These are phyloP conservation scores for Odocoileus hemionus DNA, from an alignment of 2,113 vertebrate genomes.

Conservation along the genomic window DNA sequence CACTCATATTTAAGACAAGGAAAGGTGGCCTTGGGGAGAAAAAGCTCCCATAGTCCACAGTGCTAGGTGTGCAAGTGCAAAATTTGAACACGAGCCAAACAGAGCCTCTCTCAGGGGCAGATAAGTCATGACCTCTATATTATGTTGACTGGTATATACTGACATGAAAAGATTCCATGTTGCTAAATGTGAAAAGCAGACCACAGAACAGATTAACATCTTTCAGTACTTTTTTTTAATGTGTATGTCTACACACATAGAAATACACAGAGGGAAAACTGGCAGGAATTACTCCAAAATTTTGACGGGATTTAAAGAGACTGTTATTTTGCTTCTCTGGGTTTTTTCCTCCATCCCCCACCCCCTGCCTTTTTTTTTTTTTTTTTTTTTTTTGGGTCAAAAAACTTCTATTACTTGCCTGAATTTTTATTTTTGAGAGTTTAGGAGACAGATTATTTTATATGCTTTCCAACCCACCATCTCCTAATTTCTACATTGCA, in stretches of 20 bases:
- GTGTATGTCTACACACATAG: background rate
- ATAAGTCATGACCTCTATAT: background rate
- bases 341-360: background rate
- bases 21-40: background rate
- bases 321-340: background rate
- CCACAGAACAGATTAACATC: background rate
- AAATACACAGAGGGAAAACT: background rate
- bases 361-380: accelerated
- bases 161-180: background rate
- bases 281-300: background rate
- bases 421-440: background rate
- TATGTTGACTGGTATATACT: background rate
- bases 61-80: background rate
- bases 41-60: no score
- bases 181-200: background rate
- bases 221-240: background rate
- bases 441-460: background rate
- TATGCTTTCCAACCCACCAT: background rate
- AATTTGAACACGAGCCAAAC: background rate
- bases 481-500: background rate
- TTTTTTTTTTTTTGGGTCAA: background rate
- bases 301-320: background rate
- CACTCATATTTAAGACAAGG: background rate
- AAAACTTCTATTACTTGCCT: background rate
- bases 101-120: background rate